Evolutionary conservation across 2,888 invertebrate species (phyloP).

Genomic region (Scaptomyza parva): DNA sequence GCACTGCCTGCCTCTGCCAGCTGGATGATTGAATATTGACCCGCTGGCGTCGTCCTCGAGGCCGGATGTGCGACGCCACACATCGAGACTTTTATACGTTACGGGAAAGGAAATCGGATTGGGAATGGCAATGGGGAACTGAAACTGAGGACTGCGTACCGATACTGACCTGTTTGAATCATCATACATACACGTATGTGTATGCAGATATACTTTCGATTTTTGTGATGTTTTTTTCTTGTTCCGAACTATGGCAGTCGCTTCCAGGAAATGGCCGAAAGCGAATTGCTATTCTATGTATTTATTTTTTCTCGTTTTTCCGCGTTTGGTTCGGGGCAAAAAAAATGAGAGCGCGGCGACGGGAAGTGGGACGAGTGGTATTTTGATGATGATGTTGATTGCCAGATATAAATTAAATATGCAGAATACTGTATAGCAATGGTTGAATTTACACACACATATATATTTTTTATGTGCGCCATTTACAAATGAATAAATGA

Average conservation of each 20-base stretch:
- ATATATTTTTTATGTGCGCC: conserved; percentile 65
- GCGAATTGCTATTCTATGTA: conserved; percentile 50
- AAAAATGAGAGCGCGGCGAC: background rate
- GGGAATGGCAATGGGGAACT: conserved; percentile 19
- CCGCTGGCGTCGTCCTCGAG: conserved; percentile 34
- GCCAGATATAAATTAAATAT: conserved; percentile 78
- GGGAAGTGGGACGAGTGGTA: conserved; percentile 51
- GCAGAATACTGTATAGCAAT: conserved; percentile 58
- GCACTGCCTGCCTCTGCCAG: conserved; percentile 91
- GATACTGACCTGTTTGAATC: conserved; percentile 32
- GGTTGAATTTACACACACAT: conserved; percentile 16
- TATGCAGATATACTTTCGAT: conserved; percentile 52
- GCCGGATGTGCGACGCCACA: conserved; percentile 44
- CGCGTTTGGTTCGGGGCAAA: conserved; percentile 3
- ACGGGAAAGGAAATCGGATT: conserved; percentile 7
- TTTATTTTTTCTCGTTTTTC: conserved; percentile 58
- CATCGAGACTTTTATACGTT: conserved; percentile 30
- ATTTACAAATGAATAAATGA: conserved; percentile 79
- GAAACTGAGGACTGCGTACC: conserved; percentile 16
- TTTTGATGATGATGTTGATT: conserved; percentile 73
- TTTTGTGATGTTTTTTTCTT: conserved; percentile 41
- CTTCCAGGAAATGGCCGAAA: conserved; percentile 34
- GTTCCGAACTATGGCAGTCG: conserved; percentile 1
- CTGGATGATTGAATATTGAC: conserved; percentile 85
- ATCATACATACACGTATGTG: conserved; percentile 26